Evolutionary conservation across 1,140 invertebrate genomes (phyloP).

Genomic region (Aricia agestis): DNA sequence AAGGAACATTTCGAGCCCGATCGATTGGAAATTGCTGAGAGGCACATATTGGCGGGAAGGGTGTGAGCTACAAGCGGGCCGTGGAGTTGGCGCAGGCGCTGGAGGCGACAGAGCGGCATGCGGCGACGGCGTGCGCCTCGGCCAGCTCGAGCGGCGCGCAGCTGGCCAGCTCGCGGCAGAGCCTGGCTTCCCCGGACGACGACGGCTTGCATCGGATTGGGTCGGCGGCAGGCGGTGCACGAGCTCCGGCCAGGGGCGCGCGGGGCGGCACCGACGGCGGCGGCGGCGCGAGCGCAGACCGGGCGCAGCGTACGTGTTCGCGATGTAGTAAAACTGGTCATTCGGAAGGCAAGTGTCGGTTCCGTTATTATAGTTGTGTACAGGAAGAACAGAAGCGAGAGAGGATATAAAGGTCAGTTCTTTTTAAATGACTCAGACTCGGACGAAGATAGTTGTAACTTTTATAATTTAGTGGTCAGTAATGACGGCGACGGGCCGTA

Average conservation of each 20-base stretch:
- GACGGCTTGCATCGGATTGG: slow-evolving; percentile 19
- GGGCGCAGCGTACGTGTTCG: background rate
- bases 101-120: slow-evolving; percentile 9
- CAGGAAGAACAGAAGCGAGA: slow-evolving; percentile 13
- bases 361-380: slow-evolving; percentile 26
- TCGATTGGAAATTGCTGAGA: slow-evolving; percentile 34
- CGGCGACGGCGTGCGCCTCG: background rate
- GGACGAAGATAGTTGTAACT: slow-evolving; percentile 20
- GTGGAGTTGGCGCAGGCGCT: slow-evolving; percentile 7
- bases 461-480: slow-evolving; percentile 19
- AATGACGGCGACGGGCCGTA: slow-evolving; percentile 13
- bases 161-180: background rate
- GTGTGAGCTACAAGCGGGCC: background rate
- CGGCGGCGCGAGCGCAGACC: background rate
- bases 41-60: slow-evolving; percentile 29
- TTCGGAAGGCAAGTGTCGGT: slow-evolving; percentile 22
- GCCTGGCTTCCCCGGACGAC: background rate
- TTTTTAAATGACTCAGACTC: slow-evolving; percentile 23
- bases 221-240: background rate
- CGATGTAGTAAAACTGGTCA: background rate
- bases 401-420: slow-evolving; percentile 22
- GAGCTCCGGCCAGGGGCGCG: background rate
- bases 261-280: background rate
- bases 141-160: background rate
- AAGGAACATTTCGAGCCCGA: slow-evolving; percentile 35